Conservation (phyloP, 2,113 vertebrate species). For the Spermophilus dauricus region DNA sequence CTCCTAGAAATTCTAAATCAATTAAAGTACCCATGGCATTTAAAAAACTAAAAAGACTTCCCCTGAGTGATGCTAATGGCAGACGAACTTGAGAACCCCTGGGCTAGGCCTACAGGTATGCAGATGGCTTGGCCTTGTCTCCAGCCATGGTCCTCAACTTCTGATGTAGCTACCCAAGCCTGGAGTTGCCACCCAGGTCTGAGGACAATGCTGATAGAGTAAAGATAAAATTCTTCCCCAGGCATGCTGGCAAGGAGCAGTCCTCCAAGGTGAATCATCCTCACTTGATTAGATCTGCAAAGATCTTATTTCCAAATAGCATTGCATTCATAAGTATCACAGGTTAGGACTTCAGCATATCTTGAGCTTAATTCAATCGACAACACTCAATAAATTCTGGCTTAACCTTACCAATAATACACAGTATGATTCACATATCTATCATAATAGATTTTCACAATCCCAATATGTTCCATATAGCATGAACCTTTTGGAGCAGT, state of each 20-base stretch:
- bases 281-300: neutral
- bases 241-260: neutral
- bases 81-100: neutral
- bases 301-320: constrained; percentile 18
- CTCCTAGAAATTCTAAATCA: neutral
- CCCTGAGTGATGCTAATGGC: too few relatives aligned
- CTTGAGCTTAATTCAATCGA: neutral
- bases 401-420: neutral
- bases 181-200: neutral
- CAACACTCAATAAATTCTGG: neutral
- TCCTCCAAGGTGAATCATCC: neutral
- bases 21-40: neutral
- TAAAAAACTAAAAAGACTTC: neutral
- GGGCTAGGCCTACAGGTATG: neutral
- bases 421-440: neutral
- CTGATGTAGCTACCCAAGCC: neutral
- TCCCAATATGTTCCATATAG: neutral
- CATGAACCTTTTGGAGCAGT: neutral
- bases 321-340: neutral
- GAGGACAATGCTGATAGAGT: too few relatives aligned
- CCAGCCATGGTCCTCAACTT: too few relatives aligned
- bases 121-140: neutral
- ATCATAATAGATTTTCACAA: neutral
- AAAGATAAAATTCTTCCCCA: neutral
- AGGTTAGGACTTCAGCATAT: neutral